Percentiles rank a stretch among this genome's conserved stretches.
Evolutionary conservation across 1,140 invertebrate genomes (phyloP).

Genomic region (Tyrophagus putrescentiae): DNA sequence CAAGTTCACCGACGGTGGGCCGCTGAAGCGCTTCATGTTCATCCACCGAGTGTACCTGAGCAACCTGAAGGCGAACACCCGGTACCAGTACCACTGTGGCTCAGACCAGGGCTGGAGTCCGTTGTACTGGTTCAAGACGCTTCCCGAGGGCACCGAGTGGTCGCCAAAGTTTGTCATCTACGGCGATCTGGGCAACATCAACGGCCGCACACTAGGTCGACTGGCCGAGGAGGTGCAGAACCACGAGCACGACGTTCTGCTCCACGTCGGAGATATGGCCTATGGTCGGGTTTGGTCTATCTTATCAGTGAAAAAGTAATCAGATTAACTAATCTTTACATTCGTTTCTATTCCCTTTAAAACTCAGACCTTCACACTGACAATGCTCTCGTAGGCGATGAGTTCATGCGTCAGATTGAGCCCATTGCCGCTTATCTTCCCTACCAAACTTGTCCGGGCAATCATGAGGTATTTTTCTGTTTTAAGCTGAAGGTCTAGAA

Average conservation of each 20-base stretch:
- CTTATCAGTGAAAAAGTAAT: neutral
- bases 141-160: slow-evolving; percentile 32
- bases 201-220: slow-evolving; percentile 48
- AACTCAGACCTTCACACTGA: too few relatives aligned
- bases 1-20: slow-evolving; percentile 55
- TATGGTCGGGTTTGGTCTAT: slow-evolving; percentile 43
- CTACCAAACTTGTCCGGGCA: slow-evolving; percentile 78
- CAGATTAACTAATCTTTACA: too few relatives aligned
- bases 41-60: slow-evolving; percentile 55
- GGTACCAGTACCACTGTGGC: slow-evolving; percentile 42
- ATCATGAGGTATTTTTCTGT: slow-evolving; percentile 75
- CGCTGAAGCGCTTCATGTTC: slow-evolving; percentile 34
- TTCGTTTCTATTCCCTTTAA: too few relatives aligned
- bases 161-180: slow-evolving; percentile 52
- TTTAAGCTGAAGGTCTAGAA: slow-evolving; percentile 56
- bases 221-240: slow-evolving; percentile 35
- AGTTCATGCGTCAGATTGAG: slow-evolving; percentile 79
- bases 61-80: slow-evolving; percentile 41
- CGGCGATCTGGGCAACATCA: slow-evolving; percentile 78
- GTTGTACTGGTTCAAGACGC: slow-evolving; percentile 34
- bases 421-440: slow-evolving; percentile 67
- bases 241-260: slow-evolving; percentile 38
- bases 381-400: slow-evolving; percentile 46
- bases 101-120: slow-evolving; percentile 34
- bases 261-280: slow-evolving; percentile 44